These are phyloP conservation scores for fruit fly (Drosophila melanogaster) DNA, from an alignment of 1,140 invertebrate genomes.

Conservation along the genomic window DNA sequence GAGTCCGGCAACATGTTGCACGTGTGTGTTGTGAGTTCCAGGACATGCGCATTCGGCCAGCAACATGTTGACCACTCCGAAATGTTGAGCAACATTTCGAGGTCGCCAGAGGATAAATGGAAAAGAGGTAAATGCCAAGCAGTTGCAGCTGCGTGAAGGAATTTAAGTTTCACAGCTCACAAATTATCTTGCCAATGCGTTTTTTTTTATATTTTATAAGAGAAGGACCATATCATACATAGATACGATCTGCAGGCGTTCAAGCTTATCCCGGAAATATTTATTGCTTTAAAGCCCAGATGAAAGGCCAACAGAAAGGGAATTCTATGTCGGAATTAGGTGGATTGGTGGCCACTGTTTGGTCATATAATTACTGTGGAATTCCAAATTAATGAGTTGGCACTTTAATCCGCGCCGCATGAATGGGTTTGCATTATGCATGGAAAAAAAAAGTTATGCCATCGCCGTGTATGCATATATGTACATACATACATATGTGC, in stretches of 20 bases:
- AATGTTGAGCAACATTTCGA: slow-evolving; percentile 39
- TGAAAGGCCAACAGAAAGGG: not conserved
- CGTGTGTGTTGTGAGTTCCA: not conserved
- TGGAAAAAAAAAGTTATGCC: slow-evolving; percentile 6
- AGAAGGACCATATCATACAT: too few relatives aligned
- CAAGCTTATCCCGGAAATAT: too few relatives aligned
- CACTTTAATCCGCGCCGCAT: slow-evolving; percentile 37
- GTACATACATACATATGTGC: not conserved
- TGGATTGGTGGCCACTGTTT: slow-evolving; percentile 2
- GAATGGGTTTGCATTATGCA: slow-evolving; percentile 39
- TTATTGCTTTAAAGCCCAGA: not conserved
- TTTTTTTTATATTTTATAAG: too few relatives aligned
- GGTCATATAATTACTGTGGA: slow-evolving; percentile 42
- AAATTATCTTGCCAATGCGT: too few relatives aligned
- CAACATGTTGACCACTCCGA: slow-evolving; percentile 51
- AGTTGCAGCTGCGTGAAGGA: slow-evolving; percentile 53
- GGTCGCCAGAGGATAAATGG: not conserved
- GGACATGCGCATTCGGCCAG: slow-evolving; percentile 29
- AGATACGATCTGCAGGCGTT: too few relatives aligned
- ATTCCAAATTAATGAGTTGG: slow-evolving; percentile 46
- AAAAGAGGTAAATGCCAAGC: not conserved
- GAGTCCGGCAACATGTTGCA: slow-evolving; percentile 40
- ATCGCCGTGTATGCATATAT: not conserved
- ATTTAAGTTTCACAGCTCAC: too few relatives aligned
- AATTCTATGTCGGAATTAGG: slow-evolving; percentile 5